Evolutionary conservation across 2,113 vertebrate species (phyloP).

Genomic region (Tragelaphus scriptus): DNA sequence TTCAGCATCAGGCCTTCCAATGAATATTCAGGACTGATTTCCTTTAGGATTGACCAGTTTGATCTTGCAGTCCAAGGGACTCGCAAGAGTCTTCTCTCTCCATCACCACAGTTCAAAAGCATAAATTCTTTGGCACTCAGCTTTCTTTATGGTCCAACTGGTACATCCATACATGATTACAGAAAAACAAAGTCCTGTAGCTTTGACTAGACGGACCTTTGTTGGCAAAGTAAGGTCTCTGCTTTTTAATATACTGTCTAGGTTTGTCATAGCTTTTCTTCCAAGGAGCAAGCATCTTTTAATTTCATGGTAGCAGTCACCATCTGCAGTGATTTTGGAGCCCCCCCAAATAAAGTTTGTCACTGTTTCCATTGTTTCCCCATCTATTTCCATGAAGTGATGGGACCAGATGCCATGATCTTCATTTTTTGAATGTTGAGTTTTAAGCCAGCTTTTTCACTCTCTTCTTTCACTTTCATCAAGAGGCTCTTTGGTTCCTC

Average conservation of each 20-base stretch:
- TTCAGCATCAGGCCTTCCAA: not conserved
- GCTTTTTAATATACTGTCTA: not conserved
- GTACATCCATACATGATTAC: not conserved
- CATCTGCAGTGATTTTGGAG: not conserved
- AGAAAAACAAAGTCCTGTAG: not conserved
- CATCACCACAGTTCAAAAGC: not conserved
- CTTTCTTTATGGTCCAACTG: not conserved
- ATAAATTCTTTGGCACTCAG: not conserved
- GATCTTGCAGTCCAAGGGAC: not conserved
- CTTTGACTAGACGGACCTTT: not conserved
- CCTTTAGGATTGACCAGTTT: not conserved
- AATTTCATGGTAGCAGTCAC: not conserved
- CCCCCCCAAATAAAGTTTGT: rapidly evolving
- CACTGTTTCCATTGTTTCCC: not conserved
- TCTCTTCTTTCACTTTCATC: not conserved
- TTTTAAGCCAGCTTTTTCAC: not conserved
- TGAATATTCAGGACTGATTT: not conserved
- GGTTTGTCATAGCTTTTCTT: not conserved
- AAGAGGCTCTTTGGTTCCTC: not conserved
- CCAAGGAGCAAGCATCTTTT: not conserved
- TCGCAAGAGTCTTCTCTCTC: not conserved
- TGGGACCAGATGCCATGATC: not conserved
- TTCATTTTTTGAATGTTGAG: not conserved
- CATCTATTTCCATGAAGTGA: not conserved
- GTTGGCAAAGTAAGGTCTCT: not conserved